Percentiles rank a stretch among this genome's conserved stretches.
These are phyloP conservation scores for Phengaris alcon DNA, from an alignment of 2,888 invertebrate species.

Conservation along the genomic window DNA sequence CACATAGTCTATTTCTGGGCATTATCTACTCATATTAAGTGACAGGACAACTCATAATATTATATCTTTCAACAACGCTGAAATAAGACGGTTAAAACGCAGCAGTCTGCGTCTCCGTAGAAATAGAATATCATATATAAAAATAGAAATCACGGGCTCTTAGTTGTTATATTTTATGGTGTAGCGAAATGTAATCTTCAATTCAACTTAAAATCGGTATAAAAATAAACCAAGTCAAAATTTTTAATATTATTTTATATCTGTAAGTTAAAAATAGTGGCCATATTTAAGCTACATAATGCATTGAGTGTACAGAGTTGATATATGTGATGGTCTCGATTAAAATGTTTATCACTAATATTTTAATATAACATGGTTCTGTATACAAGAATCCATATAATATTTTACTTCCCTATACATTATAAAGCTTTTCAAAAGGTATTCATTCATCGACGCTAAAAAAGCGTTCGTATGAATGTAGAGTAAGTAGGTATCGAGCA, in stretches of 20 bases:
- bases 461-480: background rate
- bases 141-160: slow-evolving; percentile 6
- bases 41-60: background rate
- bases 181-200: slow-evolving; percentile 25
- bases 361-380: background rate
- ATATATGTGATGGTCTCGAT: background rate
- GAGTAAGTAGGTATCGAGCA: too few species aligned
- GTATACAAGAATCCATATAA: background rate
- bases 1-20: background rate
- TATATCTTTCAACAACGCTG: background rate
- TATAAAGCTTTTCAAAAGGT: background rate
- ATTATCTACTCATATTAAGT: background rate
- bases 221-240: slow-evolving; percentile 25
- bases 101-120: slow-evolving; percentile 9
- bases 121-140: too few species aligned
- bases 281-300: slow-evolving; percentile 25
- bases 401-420: background rate
- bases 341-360: background rate
- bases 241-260: slow-evolving; percentile 21
- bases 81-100: slow-evolving; percentile 19
- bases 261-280: slow-evolving; percentile 27
- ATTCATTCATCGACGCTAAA: background rate
- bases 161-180: slow-evolving; percentile 21
- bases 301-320: background rate
- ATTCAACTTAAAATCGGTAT: slow-evolving; percentile 25